Percentiles rank a stretch among this genome's conserved stretches.
Evolutionary conservation across 1,140 invertebrate genomes (phyloP).

Genomic region (Drosophila guanche): DNA sequence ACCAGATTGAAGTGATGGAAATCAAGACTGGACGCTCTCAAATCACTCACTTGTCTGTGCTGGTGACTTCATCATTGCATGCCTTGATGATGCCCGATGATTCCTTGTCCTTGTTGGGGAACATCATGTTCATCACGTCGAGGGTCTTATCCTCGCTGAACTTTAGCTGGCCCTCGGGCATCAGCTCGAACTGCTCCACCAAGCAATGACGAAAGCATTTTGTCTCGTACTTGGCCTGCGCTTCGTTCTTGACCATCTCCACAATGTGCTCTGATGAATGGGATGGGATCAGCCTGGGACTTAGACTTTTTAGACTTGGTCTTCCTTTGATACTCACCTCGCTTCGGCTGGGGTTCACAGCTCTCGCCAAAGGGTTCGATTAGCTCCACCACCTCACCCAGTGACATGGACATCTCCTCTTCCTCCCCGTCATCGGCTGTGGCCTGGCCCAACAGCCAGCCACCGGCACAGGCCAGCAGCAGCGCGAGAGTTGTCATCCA

Average conservation of each 20-base stretch:
- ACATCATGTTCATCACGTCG: slow-evolving; percentile 67
- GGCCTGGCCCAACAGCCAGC: slow-evolving; percentile 17
- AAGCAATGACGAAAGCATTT: slow-evolving; percentile 74
- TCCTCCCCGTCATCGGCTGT: slow-evolving; percentile 43
- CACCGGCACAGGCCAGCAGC: slow-evolving; percentile 21
- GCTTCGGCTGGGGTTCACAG: slow-evolving; percentile 51
- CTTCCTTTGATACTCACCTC: slow-evolving; percentile 29
- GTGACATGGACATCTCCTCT: slow-evolving; percentile 37
- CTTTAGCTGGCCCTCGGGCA: slow-evolving; percentile 27
- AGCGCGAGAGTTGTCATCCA: slow-evolving; percentile 15
- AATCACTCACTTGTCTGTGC: slow-evolving; percentile 61
- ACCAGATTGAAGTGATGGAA: not conserved
- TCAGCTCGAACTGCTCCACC: slow-evolving; percentile 68
- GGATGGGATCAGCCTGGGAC: not conserved
- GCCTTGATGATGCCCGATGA: slow-evolving; percentile 29
- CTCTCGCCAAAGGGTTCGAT: slow-evolving; percentile 52
- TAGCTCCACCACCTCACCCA: slow-evolving; percentile 60
- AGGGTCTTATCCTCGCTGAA: slow-evolving; percentile 51
- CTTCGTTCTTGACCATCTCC: slow-evolving; percentile 60
- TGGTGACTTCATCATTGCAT: slow-evolving; percentile 42
- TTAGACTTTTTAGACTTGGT: not conserved
- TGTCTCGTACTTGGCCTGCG: slow-evolving; percentile 50
- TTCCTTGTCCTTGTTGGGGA: slow-evolving; percentile 45
- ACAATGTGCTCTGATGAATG: slow-evolving; percentile 36
- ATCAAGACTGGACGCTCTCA: not conserved